Conservation (phyloP, 2,797 vertebrate species). For the Microctenopoma lineatum region DNA sequence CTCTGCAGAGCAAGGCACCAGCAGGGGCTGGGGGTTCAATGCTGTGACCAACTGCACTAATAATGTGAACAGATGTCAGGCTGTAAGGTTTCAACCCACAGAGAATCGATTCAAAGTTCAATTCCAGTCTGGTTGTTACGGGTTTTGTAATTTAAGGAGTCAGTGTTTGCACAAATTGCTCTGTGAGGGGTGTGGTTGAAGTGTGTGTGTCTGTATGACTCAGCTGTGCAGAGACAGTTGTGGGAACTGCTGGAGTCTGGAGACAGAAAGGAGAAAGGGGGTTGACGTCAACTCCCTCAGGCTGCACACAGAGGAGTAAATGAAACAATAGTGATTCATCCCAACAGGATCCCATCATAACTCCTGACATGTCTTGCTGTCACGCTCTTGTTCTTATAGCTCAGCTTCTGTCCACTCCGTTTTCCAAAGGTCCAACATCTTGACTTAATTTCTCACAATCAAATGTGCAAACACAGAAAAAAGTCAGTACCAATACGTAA, state of each 20-base stretch:
- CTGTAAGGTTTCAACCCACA: slow-evolving; percentile 14
- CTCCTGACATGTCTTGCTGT: slow-evolving; percentile 9
- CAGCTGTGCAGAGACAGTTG: slow-evolving; percentile 36
- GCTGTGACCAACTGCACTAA: slow-evolving; percentile 22
- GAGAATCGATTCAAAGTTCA: slow-evolving; percentile 31
- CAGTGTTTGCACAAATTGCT: slow-evolving; percentile 36
- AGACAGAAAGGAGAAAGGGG: slow-evolving; percentile 24
- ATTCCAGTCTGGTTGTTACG: slow-evolving; percentile 34
- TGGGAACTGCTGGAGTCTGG: slow-evolving; percentile 42
- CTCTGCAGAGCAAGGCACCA: slow-evolving; percentile 22
- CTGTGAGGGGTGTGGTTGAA: slow-evolving; percentile 33
- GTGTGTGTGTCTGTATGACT: slow-evolving; percentile 39
- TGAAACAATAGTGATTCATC: slow-evolving; percentile 18
- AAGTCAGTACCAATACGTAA: background rate
- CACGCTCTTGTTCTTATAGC: background rate
- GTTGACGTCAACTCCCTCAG: slow-evolving; percentile 41
- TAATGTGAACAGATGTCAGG: slow-evolving; percentile 32
- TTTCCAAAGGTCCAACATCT: slow-evolving; percentile 21
- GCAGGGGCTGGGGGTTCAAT: slow-evolving; percentile 6
- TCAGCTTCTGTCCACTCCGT: slow-evolving; percentile 4
- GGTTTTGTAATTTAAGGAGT: slow-evolving; percentile 40
- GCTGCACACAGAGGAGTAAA: slow-evolving; percentile 12
- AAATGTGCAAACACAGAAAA: slow-evolving; percentile 18
- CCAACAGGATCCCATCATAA: slow-evolving; percentile 5
- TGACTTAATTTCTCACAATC: slow-evolving; percentile 30